These are phyloP conservation scores for Vanessa atalanta DNA, from an alignment of 1,140 invertebrate genomes.

Conservation along the genomic window DNA sequence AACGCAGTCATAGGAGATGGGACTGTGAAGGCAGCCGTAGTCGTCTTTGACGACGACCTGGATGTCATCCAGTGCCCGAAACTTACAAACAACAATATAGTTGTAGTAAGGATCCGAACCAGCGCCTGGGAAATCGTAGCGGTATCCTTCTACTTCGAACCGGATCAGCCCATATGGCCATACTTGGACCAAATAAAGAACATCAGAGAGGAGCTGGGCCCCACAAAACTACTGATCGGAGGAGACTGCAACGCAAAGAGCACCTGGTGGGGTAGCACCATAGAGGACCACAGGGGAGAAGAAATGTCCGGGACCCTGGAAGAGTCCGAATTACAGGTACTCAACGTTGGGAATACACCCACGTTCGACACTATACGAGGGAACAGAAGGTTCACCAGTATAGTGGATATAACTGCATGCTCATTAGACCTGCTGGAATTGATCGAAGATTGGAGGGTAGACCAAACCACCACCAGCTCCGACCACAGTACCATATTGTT, in stretches of 20 bases:
- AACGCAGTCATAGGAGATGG: background rate
- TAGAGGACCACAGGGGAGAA: conserved; percentile 33
- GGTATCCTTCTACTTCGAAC: conserved; percentile 17
- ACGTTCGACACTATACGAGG: conserved; percentile 44
- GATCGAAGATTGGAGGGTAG: too few relatives aligned
- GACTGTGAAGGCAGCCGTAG: conserved; percentile 23
- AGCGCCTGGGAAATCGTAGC: conserved; percentile 16
- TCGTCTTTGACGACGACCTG: conserved; percentile 19
- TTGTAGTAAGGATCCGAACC: conserved; percentile 7
- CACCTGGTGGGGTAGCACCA: conserved; percentile 38
- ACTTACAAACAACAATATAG: conserved; percentile 27
- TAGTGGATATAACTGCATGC: conserved; percentile 43
- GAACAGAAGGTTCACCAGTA: conserved; percentile 29
- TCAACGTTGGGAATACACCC: conserved; percentile 37
- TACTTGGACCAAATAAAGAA: conserved; percentile 1
- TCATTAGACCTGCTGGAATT: background rate
- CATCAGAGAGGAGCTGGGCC: background rate
- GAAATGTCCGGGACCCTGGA: conserved; percentile 18
- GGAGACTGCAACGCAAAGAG: conserved; percentile 42
- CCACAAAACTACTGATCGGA: conserved; percentile 13
- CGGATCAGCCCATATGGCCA: conserved; percentile 14
- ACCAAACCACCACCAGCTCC: too few relatives aligned
- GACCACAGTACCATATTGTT: too few relatives aligned
- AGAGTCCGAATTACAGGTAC: conserved; percentile 29
- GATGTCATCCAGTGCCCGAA: conserved; percentile 15